Percentiles rank a stretch among this genome's conserved stretches.
Conservation (phyloP, 2,797 vertebrate genomes). For the Phataginus tetradactyla region DNA sequence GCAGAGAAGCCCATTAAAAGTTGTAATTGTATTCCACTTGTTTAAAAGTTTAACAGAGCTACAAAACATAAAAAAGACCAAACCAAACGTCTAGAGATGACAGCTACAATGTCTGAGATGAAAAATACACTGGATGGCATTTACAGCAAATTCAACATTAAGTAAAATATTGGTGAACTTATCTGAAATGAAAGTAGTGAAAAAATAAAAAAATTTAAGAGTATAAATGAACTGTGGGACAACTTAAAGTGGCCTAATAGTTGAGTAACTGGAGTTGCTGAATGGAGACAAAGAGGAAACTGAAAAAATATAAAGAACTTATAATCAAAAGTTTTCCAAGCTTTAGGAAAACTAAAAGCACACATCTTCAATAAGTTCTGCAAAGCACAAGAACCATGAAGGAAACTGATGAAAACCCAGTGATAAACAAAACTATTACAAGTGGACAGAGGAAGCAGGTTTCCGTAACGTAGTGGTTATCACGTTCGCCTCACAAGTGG, state of each 20-base stretch:
- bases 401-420: background rate
- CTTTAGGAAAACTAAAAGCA: background rate
- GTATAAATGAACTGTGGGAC: background rate
- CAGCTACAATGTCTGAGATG: background rate
- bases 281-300: background rate
- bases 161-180: background rate
- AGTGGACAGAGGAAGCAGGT: background rate
- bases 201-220: background rate
- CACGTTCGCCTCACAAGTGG: background rate
- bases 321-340: background rate
- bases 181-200: background rate
- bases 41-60: background rate
- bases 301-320: background rate
- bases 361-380: background rate
- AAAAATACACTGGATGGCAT: background rate
- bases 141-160: background rate
- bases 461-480: too few species aligned
- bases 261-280: background rate
- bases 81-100: background rate
- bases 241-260: background rate
- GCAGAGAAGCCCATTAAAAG: background rate
- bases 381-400: background rate
- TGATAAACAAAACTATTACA: background rate
- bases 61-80: background rate
- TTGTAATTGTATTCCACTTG: background rate